phyloP scores from a whole-genome alignment of 1,140 invertebrate species.

The Heliconius congener region DNA sequence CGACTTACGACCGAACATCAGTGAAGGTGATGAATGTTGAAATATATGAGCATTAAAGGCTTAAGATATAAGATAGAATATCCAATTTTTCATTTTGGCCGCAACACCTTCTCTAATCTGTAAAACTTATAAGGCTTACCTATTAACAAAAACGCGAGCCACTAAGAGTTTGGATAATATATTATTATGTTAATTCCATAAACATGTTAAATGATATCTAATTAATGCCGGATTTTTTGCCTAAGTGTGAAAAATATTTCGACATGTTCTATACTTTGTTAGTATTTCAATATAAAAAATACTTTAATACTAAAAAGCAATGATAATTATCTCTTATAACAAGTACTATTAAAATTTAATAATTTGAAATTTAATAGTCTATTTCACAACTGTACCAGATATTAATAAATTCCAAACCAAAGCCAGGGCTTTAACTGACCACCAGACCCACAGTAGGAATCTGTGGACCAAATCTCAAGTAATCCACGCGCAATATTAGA shows the following conservation, averaged over 20 bases:
- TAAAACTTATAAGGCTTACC: constrained; percentile 10
- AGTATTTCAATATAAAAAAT: background rate
- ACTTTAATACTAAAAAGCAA: background rate
- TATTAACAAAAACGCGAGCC: constrained; percentile 17
- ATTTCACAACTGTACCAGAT: constrained; percentile 12
- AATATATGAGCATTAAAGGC: background rate
- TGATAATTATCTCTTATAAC: background rate
- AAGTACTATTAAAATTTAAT: background rate
- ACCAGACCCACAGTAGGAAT: constrained; percentile 48
- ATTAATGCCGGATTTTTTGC: constrained; percentile 15
- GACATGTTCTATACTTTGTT: too few relatives aligned
- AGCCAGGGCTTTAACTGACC: constrained; percentile 70
- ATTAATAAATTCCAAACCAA: constrained; percentile 60
- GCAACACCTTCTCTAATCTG: constrained; percentile 13
- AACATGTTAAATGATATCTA: constrained; percentile 18
- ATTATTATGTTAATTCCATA: constrained; percentile 23
- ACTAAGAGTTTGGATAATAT: background rate
- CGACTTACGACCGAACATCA: background rate
- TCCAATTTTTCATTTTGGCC: constrained; percentile 14
- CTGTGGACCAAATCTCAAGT: constrained; percentile 65
- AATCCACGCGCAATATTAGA: constrained; percentile 75
- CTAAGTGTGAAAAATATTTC: background rate
- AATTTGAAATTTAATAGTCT: background rate
- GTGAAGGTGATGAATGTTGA: background rate
- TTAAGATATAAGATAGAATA: constrained; percentile 7